Conservation (phyloP, 2,888 invertebrate species). For the Drosophila setosimentum region DNA sequence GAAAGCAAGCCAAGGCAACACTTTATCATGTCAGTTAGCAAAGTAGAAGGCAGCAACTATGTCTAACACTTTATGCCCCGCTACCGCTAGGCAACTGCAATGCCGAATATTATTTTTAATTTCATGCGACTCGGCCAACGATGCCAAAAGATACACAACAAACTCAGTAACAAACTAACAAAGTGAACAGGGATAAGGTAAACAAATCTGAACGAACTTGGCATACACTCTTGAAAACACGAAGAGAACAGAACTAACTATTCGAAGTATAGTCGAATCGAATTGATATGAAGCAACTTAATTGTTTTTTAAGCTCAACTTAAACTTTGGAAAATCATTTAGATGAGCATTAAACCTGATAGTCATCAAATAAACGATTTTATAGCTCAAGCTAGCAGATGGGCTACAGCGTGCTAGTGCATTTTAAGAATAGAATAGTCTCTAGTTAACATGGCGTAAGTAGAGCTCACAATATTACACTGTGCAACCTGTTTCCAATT, state of each 20-base stretch:
- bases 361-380: background rate
- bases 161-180: slow-evolving; percentile 9
- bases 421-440: slow-evolving; percentile 11
- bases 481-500: slow-evolving; percentile 32
- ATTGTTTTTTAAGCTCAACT: background rate
- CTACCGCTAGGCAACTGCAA: slow-evolving; percentile 16
- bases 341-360: background rate
- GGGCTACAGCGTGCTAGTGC: slow-evolving; percentile 1
- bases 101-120: slow-evolving; percentile 62
- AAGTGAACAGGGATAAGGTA: background rate
- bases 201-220: slow-evolving; percentile 21
- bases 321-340: background rate
- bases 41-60: slow-evolving; percentile 53
- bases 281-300: background rate
- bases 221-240: slow-evolving; percentile 21
- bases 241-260: background rate
- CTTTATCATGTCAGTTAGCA: slow-evolving; percentile 78
- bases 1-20: slow-evolving; percentile 72
- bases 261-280: background rate
- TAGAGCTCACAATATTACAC: slow-evolving; percentile 22
- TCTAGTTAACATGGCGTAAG: slow-evolving; percentile 24
- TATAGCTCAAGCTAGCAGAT: background rate
- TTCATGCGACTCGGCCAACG: slow-evolving; percentile 45
- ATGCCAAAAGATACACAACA: slow-evolving; percentile 14
- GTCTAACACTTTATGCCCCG: background rate